Conservation (phyloP, 2,888 invertebrate genomes). For the Protula sp. region DNA sequence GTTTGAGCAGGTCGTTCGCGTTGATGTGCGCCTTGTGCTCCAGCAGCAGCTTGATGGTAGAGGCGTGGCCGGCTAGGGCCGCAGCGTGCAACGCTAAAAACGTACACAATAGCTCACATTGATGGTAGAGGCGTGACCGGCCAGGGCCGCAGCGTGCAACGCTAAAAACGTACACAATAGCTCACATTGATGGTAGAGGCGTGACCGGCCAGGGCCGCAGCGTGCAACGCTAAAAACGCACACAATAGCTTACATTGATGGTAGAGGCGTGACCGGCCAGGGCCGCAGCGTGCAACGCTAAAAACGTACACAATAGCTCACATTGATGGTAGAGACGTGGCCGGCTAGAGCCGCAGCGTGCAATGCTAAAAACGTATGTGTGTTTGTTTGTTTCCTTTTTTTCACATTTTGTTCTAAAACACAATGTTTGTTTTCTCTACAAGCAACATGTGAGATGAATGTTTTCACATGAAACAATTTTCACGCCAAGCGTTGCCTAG, state of each 20-base stretch:
- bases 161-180: conserved; percentile 43
- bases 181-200: too few relatives aligned
- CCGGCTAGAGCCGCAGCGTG: conserved; percentile 52
- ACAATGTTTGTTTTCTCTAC: too few relatives aligned
- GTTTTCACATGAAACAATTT: too few relatives aligned
- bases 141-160: conserved; percentile 50
- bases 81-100: conserved; percentile 51
- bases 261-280: conserved; percentile 48
- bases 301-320: too few relatives aligned
- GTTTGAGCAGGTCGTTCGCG: conserved; percentile 44
- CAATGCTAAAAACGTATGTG: conserved; percentile 46
- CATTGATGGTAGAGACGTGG: conserved; percentile 45
- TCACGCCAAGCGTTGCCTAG: too few relatives aligned
- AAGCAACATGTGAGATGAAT: too few relatives aligned
- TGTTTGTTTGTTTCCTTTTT: too few relatives aligned
- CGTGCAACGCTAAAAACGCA: conserved; percentile 52
- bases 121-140: conserved; percentile 49
- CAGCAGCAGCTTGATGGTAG: conserved; percentile 46
- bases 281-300: conserved; percentile 53
- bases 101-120: too few relatives aligned
- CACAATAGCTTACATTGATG: too few relatives aligned
- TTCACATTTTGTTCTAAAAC: too few relatives aligned
- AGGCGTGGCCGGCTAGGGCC: conserved; percentile 47
- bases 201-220: conserved; percentile 50
- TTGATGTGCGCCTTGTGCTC: conserved; percentile 44